Evolutionary conservation across 2,888 invertebrate species (phyloP).

Genomic region (Trypoxylon attenuatum): DNA sequence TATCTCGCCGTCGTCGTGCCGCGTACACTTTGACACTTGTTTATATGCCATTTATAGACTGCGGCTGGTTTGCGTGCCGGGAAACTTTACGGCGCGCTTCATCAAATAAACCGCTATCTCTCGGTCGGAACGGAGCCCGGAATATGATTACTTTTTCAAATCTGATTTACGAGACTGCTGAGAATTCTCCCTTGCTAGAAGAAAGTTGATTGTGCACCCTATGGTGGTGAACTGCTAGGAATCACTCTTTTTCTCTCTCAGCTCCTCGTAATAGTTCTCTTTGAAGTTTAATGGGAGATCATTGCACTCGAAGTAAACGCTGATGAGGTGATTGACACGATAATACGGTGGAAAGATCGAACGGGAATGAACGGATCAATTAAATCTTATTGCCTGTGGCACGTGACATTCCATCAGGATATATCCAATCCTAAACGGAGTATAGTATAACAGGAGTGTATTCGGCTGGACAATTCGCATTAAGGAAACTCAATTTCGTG

Average conservation of each 20-base stretch:
- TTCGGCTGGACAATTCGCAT: slow-evolving; percentile 11
- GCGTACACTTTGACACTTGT: background rate
- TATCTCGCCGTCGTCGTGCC: background rate
- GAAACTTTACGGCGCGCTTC: background rate
- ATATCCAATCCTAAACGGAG: too few species aligned
- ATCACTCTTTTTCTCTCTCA: too few species aligned
- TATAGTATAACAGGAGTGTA: too few species aligned
- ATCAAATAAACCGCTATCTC: background rate
- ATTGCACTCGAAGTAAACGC: too few species aligned
- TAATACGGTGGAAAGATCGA: slow-evolving; percentile 3
- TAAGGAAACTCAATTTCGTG: slow-evolving; percentile 28
- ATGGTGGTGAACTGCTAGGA: too few species aligned
- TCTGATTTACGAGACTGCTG: background rate
- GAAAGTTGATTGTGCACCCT: too few species aligned
- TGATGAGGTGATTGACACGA: too few species aligned
- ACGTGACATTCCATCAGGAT: too few species aligned
- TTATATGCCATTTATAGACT: background rate
- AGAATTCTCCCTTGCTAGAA: too few species aligned
- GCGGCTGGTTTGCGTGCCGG: background rate
- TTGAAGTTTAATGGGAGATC: too few species aligned
- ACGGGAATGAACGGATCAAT: slow-evolving; percentile 34
- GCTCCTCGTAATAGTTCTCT: too few species aligned
- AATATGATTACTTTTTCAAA: background rate
- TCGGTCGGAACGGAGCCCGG: background rate
- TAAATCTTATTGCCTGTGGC: slow-evolving; percentile 38